Evolutionary conservation across 2,113 vertebrate genomes (phyloP).

Genomic region (Oncorhynchus mykiss): DNA sequence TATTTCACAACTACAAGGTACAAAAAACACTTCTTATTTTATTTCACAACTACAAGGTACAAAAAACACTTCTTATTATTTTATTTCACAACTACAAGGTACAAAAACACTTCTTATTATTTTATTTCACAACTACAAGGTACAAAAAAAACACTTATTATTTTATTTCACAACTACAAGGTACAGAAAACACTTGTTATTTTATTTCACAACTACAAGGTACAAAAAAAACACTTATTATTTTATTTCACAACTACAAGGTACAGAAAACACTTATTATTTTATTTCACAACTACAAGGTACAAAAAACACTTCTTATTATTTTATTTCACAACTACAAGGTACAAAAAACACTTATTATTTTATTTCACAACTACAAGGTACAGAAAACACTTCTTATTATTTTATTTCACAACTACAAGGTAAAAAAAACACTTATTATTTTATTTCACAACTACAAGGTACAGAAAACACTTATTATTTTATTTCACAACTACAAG

Average conservation of each 20-base stretch:
- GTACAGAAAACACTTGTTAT: too few relatives aligned
- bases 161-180: constrained; percentile 99
- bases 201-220: constrained; percentile 99
- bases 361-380: constrained; percentile 99
- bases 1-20: constrained; percentile 99
- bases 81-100: constrained; percentile 99
- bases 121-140: constrained; percentile 99
- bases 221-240: too few relatives aligned
- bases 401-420: constrained; percentile 99
- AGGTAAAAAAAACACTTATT: constrained; percentile 84
- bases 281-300: constrained; percentile 99
- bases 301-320: too few relatives aligned
- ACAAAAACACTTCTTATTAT: too few relatives aligned
- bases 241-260: constrained; percentile 99
- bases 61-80: too few relatives aligned
- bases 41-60: constrained; percentile 98
- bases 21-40: too few relatives aligned
- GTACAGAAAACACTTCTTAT: too few relatives aligned
- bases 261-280: too few relatives aligned
- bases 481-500: constrained; percentile 99
- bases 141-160: too few relatives aligned
- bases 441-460: constrained; percentile 99
- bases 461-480: too few relatives aligned
- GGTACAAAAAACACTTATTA: too few relatives aligned
- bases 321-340: constrained; percentile 99